Evolutionary conservation across 2,797 vertebrate genomes (phyloP).

Genomic region (Pteropus rufus): DNA sequence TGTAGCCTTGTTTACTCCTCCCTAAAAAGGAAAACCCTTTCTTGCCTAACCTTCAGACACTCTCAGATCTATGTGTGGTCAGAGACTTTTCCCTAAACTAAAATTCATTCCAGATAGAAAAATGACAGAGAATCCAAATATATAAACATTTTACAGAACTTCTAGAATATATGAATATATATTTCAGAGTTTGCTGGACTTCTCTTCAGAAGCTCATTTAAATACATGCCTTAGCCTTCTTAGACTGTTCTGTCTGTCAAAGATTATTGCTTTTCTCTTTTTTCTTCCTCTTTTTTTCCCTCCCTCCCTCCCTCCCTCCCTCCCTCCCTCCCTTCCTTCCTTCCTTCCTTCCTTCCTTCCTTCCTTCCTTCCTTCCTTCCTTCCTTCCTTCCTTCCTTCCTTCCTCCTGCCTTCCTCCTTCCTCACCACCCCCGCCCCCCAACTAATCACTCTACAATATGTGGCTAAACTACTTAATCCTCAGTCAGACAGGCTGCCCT

Average conservation of each 20-base stretch:
- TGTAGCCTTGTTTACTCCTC: background rate
- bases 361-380: too few species aligned
- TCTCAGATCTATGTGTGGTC: background rate
- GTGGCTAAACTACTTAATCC: background rate
- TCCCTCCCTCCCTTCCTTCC: fast-evolving
- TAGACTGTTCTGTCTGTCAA: background rate
- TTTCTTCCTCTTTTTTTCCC: background rate
- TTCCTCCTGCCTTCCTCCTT: background rate
- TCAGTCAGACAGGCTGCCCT: background rate
- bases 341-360: too few species aligned
- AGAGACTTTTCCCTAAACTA: background rate
- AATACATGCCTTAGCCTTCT: background rate
- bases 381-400: too few species aligned
- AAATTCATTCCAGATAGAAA: background rate
- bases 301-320: too few species aligned
- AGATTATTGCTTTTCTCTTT: background rate
- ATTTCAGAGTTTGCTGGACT: background rate
- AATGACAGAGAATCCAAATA: background rate
- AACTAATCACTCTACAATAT: background rate
- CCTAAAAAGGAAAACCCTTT: background rate
- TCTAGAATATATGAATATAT: background rate
- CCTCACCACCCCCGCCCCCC: too few species aligned
- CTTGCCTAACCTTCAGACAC: background rate
- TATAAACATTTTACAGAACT: background rate
- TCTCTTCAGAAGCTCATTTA: background rate